Base-by-base conservation (phyloP, 2,888 invertebrate species). In the Panzeria rudis region DNA sequence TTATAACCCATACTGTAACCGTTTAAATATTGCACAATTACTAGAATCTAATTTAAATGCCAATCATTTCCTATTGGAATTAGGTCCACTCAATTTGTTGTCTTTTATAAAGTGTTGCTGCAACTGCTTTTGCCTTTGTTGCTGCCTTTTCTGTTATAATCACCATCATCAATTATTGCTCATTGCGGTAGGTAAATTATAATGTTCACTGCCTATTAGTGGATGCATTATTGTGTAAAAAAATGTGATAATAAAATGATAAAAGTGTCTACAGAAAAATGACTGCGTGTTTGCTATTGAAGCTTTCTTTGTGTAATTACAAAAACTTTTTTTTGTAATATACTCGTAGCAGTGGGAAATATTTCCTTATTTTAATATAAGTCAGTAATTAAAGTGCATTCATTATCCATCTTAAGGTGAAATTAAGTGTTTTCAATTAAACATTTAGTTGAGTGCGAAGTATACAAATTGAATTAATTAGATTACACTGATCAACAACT, bases 141-240 rank as follows among this genome's bases (percentile, higher is more conserved):
- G 66, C 54, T 73, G 59, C 52, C 3, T n/a, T 69, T 69, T 41
- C 38, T 56, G 15, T 61, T 77, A 38, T 61, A 62, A 81, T 84
- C 47, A 38, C 32, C 81, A 73, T 69, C 84, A 59, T 44, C 64
- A 59, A 76, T 82, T 71, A 78, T 85, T 64, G 82, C 66, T 75
- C 82, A 71, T 78, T 75, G 78, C 38, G 78, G 85, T 82, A 75
- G 78, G 85, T 78, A 75, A 82, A 78, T 73, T 82, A 52, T 62
- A 75, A 20, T 69, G 64, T 77, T 77, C 61, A 69, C 66, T 83
- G 64, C 38, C 44, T 56, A 73, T 72, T 79, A 79, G 64, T 56
- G 54, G 50, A 13, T 59, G 59, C 47, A 77, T 76, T 82, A 38
- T 38, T 73, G 41, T 73, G 17, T 38, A 64, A 44, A 52, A 44